These are phyloP conservation scores for Sturnus vulgaris DNA, from an alignment of 2,113 vertebrate genomes.

Conservation along the genomic window DNA sequence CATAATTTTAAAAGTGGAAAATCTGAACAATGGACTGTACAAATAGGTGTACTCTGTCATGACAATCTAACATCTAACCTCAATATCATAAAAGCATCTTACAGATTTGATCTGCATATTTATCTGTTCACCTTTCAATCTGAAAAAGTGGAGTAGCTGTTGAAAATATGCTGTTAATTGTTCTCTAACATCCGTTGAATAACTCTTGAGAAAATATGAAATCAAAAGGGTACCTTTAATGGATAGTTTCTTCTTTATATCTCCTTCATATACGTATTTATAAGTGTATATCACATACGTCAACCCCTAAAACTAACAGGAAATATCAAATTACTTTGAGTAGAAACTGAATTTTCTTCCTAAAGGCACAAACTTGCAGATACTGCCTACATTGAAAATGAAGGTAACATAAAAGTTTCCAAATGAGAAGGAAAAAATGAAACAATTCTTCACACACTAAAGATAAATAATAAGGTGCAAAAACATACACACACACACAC, in stretches of 20 bases:
- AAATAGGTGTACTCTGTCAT: background rate
- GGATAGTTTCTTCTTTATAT: background rate
- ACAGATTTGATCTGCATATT: background rate
- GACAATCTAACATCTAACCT: background rate
- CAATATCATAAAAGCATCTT: background rate
- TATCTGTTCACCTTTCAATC: background rate
- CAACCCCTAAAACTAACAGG: background rate
- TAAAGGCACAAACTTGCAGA: background rate
- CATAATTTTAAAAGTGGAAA: background rate
- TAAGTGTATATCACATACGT: background rate
- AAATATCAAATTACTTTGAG: background rate
- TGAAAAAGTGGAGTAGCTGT: background rate
- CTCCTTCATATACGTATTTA: background rate
- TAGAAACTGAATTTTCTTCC: background rate
- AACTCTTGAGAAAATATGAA: background rate
- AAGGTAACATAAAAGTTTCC: background rate
- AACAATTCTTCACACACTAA: background rate
- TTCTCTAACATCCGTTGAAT: background rate
- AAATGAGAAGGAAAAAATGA: background rate
- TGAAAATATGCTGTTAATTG: background rate
- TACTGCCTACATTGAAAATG: background rate
- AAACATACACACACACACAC: background rate
- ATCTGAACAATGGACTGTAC: background rate
- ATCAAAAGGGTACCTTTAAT: background rate
- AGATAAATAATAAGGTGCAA: background rate